phyloP scores from a whole-genome alignment of 2,797 vertebrate species.

The Pseudomugil gertrudae region DNA sequence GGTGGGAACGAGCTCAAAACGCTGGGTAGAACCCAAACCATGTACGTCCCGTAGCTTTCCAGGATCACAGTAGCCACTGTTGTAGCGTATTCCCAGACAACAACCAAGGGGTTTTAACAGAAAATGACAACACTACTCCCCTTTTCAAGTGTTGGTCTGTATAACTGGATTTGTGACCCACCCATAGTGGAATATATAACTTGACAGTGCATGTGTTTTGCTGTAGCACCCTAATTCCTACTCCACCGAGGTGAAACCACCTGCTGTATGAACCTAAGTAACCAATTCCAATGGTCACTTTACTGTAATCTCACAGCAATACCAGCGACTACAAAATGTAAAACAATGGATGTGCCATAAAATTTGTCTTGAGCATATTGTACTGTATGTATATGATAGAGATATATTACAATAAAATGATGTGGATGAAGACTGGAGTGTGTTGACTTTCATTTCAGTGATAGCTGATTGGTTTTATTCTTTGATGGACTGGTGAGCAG shows the following conservation, averaged over 20 bases:
- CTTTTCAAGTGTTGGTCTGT: constrained; percentile 61
- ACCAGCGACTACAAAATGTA: constrained; percentile 80
- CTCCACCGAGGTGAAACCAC: constrained; percentile 62
- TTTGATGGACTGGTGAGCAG: not conserved
- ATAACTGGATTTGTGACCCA: constrained; percentile 71
- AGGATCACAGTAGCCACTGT: constrained; percentile 74
- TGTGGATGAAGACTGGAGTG: constrained; percentile 44
- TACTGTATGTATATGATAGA: constrained; percentile 82
- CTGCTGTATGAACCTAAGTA: constrained; percentile 62
- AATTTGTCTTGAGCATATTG: constrained; percentile 79
- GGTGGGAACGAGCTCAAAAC: not conserved
- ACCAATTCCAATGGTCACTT: constrained; percentile 68
- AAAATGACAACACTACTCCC: constrained; percentile 44
- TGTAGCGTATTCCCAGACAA: constrained; percentile 74
- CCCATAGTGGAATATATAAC: constrained; percentile 74
- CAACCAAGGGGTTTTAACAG: constrained; percentile 48
- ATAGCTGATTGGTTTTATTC: not conserved
- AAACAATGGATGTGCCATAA: constrained; percentile 80
- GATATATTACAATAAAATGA: constrained; percentile 76
- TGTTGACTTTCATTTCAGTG: not conserved
- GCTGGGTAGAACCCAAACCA: constrained; percentile 39
- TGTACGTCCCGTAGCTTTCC: constrained; percentile 53
- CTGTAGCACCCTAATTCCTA: constrained; percentile 72
- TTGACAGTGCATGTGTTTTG: constrained; percentile 80
- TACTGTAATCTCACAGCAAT: constrained; percentile 80